phyloP scores from a whole-genome alignment of 2,113 vertebrate genomes.

The Siphamia tubifer region DNA sequence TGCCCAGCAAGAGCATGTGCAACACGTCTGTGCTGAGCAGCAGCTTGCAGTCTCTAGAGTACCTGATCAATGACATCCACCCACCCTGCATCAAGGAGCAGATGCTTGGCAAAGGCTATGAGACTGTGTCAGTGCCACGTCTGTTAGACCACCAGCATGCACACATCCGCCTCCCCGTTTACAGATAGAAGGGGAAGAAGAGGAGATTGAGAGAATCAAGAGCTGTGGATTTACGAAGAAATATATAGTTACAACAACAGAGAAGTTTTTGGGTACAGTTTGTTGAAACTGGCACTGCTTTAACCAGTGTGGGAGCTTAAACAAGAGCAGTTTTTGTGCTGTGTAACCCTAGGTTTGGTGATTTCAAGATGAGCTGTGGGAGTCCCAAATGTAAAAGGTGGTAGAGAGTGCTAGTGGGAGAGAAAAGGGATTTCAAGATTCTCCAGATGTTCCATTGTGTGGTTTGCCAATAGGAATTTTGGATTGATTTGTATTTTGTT shows the following conservation, averaged over 20 bases:
- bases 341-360: slow-evolving; percentile 41
- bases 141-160: slow-evolving; percentile 98
- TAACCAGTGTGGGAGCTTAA: slow-evolving; percentile 53
- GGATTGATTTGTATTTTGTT: slow-evolving; percentile 47
- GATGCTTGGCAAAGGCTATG: slow-evolving; percentile 98
- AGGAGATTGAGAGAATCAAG: slow-evolving; percentile 41
- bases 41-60: slow-evolving; percentile 97
- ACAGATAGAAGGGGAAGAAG: slow-evolving; percentile 86
- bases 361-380: slow-evolving; percentile 55
- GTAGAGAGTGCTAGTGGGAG: slow-evolving; percentile 46
- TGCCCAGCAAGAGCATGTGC: slow-evolving; percentile 92
- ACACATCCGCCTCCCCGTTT: slow-evolving; percentile 98
- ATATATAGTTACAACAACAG: slow-evolving; percentile 57
- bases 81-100: slow-evolving; percentile 99
- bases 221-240: slow-evolving; percentile 57
- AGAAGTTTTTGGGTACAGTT: slow-evolving; percentile 35
- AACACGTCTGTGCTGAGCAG: slow-evolving; percentile 95
- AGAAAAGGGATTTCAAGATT: slow-evolving; percentile 72
- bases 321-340: slow-evolving; percentile 54
- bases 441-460: slow-evolving; percentile 71
- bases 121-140: slow-evolving; percentile 96
- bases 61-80: slow-evolving; percentile 99
- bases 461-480: slow-evolving; percentile 81
- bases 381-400: slow-evolving; percentile 62
- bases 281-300: slow-evolving; percentile 59